A percentile compares a stretch with the other conserved stretches of the same genome.
These are phyloP conservation scores for Magallana angulata DNA, from an alignment of 1,140 invertebrate species.

Conservation along the genomic window DNA sequence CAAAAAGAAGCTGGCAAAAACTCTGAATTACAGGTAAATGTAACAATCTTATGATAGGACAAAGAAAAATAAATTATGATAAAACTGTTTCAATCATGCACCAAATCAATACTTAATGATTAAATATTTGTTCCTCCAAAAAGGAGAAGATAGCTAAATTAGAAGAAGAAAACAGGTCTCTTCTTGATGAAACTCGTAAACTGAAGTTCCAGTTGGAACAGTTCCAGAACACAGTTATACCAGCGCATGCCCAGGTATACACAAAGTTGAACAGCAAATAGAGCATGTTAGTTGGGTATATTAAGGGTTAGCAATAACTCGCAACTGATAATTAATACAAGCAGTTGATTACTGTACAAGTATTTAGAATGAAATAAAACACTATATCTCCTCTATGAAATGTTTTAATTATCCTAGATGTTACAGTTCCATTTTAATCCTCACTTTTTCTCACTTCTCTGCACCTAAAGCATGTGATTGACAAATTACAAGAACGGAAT, in stretches of 20 bases:
- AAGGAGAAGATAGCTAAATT: neutral
- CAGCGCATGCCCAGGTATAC: conserved; percentile 55
- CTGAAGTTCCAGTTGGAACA: conserved; percentile 44
- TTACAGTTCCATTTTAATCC: neutral
- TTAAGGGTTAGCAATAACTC: neutral
- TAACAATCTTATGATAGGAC: neutral
- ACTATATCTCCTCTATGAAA: neutral
- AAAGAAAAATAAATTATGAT: too few species aligned
- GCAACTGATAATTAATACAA: neutral
- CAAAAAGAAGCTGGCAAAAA: neutral
- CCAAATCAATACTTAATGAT: too few species aligned
- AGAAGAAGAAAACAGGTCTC: conserved; percentile 23
- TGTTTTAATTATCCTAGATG: neutral
- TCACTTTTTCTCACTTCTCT: conserved; percentile 10
- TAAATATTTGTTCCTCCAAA: neutral
- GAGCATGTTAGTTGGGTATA: neutral
- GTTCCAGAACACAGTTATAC: conserved; percentile 41
- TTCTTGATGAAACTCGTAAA: conserved; percentile 28
- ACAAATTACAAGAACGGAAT: conserved; percentile 46
- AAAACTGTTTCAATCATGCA: too few species aligned
- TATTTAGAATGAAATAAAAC: neutral
- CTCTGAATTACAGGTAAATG: conserved; percentile 20
- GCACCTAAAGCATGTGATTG: conserved; percentile 45
- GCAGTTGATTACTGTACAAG: neutral
- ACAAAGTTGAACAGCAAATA: neutral